These are phyloP conservation scores for Sclerodermus sp. DNA, from an alignment of 2,888 invertebrate genomes.

Conservation along the genomic window DNA sequence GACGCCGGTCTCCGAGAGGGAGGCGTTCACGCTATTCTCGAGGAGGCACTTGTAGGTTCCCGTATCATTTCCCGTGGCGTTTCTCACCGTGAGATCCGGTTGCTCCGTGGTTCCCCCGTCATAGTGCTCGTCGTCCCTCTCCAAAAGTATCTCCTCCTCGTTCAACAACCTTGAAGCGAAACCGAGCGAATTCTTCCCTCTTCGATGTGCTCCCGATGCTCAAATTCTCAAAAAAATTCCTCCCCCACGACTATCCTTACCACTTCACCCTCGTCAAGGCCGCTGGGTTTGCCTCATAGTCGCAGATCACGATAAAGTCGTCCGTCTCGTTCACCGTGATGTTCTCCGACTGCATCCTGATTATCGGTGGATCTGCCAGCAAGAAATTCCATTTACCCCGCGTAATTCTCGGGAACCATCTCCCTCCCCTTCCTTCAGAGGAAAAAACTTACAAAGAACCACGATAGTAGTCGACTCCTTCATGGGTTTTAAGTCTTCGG, in stretches of 20 bases:
- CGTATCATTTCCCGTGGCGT: constrained; percentile 76
- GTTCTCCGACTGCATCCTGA: constrained; percentile 73
- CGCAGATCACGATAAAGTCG: constrained; percentile 75
- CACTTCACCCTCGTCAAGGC: constrained; percentile 66
- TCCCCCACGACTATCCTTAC: constrained; percentile 1
- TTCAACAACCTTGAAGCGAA: constrained; percentile 67
- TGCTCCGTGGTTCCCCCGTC: constrained; percentile 76
- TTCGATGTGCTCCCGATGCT: too few species aligned
- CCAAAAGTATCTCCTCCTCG: constrained; percentile 64
- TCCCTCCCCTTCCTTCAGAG: background rate
- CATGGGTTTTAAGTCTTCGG: constrained; percentile 75
- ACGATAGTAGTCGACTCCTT: constrained; percentile 72
- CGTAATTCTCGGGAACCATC: background rate
- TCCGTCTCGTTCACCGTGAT: constrained; percentile 78
- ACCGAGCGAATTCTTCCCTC: too few species aligned
- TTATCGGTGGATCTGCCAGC: constrained; percentile 79
- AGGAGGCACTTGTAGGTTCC: constrained; percentile 84
- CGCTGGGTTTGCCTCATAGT: constrained; percentile 85
- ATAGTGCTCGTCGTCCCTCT: constrained; percentile 66
- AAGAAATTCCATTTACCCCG: background rate
- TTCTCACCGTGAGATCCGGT: constrained; percentile 75
- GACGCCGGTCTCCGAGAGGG: constrained; percentile 72
- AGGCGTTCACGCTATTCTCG: constrained; percentile 77
- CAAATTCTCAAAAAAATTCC: too few species aligned
- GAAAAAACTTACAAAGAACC: constrained; percentile 78